These are phyloP conservation scores for Anoplopoma fimbria DNA, from an alignment of 2,113 vertebrate genomes.

Conservation along the genomic window DNA sequence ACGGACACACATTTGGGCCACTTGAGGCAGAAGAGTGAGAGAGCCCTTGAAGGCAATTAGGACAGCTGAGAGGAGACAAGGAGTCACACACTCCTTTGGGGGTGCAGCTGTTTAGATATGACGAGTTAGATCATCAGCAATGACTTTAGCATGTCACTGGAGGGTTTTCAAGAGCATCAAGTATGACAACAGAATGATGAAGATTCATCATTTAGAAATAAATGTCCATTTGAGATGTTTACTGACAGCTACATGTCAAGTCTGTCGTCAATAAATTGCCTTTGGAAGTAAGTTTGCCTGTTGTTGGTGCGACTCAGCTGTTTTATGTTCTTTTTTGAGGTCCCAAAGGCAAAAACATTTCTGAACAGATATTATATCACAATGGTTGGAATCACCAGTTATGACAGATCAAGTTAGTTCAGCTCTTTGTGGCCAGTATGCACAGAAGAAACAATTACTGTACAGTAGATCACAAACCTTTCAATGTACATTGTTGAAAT, in stretches of 20 bases:
- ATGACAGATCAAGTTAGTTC: constrained; percentile 22
- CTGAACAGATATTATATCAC: constrained; percentile 2
- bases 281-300: neutral
- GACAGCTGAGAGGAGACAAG: constrained; percentile 60
- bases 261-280: neutral
- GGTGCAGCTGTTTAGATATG: constrained; percentile 4
- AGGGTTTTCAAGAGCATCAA: neutral
- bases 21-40: constrained; percentile 56
- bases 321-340: neutral
- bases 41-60: constrained; percentile 65
- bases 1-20: constrained; percentile 28
- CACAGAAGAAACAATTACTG: neutral
- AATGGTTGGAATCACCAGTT: neutral
- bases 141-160: neutral
- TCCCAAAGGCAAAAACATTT: neutral
- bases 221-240: neutral
- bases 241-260: constrained; percentile 18
- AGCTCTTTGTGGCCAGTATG: neutral
- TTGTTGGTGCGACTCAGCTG: neutral
- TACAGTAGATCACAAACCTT: neutral
- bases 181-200: neutral
- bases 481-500: neutral
- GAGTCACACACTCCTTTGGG: constrained; percentile 39
- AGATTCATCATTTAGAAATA: neutral
- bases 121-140: constrained; percentile 3